phyloP scores from a whole-genome alignment of 1,140 invertebrate species.

The Hetaerina americana region DNA sequence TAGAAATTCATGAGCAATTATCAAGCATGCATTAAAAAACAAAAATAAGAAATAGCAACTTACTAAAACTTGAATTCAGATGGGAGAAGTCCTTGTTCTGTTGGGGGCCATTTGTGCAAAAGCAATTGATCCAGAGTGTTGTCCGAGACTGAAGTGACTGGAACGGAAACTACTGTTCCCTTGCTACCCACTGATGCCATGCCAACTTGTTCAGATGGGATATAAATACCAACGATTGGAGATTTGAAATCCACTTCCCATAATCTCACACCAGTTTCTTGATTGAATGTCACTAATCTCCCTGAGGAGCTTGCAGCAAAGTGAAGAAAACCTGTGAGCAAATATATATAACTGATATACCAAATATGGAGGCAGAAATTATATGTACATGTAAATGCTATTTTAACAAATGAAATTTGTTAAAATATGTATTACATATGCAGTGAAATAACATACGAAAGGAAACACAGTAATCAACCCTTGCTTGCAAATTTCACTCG shows the following conservation, averaged over 20 bases:
- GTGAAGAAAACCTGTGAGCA: conserved; percentile 58
- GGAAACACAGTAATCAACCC: too few relatives aligned
- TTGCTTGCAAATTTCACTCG: too few relatives aligned
- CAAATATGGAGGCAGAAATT: too few relatives aligned
- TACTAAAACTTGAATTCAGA: neutral
- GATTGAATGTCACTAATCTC: conserved; percentile 62
- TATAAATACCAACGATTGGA: conserved; percentile 82
- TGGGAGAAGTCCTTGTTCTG: neutral
- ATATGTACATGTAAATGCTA: too few relatives aligned
- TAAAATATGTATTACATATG: too few relatives aligned
- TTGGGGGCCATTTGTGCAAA: conserved; percentile 30
- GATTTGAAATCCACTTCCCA: conserved; percentile 81
- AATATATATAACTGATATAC: too few relatives aligned
- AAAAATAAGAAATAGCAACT: too few relatives aligned
- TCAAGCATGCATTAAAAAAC: too few relatives aligned
- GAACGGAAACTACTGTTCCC: conserved; percentile 67
- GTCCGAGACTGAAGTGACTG: conserved; percentile 80
- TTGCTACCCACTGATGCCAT: conserved; percentile 43
- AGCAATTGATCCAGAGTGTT: conserved; percentile 65
- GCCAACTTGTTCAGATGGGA: neutral
- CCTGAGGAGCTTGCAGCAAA: conserved; percentile 84
- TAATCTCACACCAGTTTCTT: conserved; percentile 55
- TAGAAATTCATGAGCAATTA: too few relatives aligned
- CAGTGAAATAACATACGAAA: too few relatives aligned
- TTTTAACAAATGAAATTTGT: too few relatives aligned